Base-by-base conservation (phyloP, 2,113 vertebrate genomes). In the Antigone vipio region DNA sequence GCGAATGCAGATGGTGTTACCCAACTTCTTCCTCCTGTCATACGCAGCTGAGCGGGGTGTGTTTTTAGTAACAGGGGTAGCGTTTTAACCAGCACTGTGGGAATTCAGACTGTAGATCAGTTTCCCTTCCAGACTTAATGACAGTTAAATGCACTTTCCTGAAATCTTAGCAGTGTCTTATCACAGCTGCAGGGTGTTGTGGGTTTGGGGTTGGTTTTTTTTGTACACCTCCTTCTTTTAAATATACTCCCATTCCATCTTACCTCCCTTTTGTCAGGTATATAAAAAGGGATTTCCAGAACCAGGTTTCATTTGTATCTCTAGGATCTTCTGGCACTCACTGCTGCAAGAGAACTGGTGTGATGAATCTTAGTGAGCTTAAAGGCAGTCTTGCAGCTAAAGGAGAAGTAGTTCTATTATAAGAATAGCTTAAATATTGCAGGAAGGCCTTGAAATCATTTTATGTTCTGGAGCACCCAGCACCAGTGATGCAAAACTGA, bases 61-160 rank as follows among this genome's bases (percentile, higher is more conserved):
- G 90, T 60, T 94, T 95, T 95, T 74, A 83, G 72, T 91, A 95
- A 73, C 81, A 81, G 9, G 30, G 75, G 60, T 69, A 88, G 72
- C 0, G 2, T 89, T 95, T 88, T 85, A 90, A 74, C 79, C 44
- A 77, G 59, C 64, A n/a, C 44, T 90, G 40, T 84, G 83, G 88
- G 93, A 95, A 96, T 93, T 91, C 56, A 95, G 85, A 44, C 72
- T 86, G 63, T 90, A 59, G 59, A 89, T 92, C 40, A 56, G 85
- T 71, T 96, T 94, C 47, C 26, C 29, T 86, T 96, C 56, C 85
- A 94, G 90, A 71, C 73, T 93, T 89, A 96, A 93, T 91, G 85
- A 94, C 76, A 89, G 68, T 75, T 85, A 96, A 92, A 81, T 92
- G 55, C 77, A 86, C 24, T 92, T 93, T 30, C 63, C 83, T 80